These are phyloP conservation scores for Meiosimyza platycephala DNA, from an alignment of 2,888 invertebrate genomes.

Conservation along the genomic window DNA sequence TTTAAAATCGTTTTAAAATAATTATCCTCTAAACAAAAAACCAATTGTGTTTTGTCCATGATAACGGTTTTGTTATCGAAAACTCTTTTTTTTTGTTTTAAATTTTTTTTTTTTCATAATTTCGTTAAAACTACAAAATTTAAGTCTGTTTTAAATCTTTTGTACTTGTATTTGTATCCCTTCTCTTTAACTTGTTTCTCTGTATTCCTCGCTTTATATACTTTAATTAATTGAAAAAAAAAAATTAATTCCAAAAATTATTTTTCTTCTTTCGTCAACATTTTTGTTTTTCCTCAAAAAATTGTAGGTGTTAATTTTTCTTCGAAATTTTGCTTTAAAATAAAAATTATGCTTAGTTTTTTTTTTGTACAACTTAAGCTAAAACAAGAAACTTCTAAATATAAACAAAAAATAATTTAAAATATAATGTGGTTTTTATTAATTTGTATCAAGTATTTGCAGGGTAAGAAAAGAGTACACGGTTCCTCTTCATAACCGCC, in stretches of 20 bases:
- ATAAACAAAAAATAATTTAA: constrained; percentile 29
- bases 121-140: constrained; percentile 12
- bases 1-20: neutral
- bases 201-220: constrained; percentile 40
- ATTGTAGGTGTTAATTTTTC: constrained; percentile 40
- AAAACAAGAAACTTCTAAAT: constrained; percentile 25
- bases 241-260: constrained; percentile 46
- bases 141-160: constrained; percentile 31
- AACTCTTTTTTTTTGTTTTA: constrained; percentile 12
- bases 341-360: constrained; percentile 44
- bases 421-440: constrained; percentile 27
- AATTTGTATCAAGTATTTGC: neutral
- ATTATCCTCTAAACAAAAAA: constrained; percentile 22
- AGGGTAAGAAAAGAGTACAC: too few relatives aligned
- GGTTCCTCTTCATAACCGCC: too few relatives aligned
- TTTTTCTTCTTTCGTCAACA: constrained; percentile 26
- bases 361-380: constrained; percentile 31
- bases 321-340: constrained; percentile 41
- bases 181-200: constrained; percentile 18
- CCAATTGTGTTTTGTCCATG: neutral
- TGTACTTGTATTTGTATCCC: constrained; percentile 18
- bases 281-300: constrained; percentile 34
- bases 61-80: constrained; percentile 19
- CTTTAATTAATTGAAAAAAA: constrained; percentile 22
- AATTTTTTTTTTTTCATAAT: constrained; percentile 37